phyloP scores from a whole-genome alignment of 2,113 vertebrate species.

The Protomyctophum bolini region DNA sequence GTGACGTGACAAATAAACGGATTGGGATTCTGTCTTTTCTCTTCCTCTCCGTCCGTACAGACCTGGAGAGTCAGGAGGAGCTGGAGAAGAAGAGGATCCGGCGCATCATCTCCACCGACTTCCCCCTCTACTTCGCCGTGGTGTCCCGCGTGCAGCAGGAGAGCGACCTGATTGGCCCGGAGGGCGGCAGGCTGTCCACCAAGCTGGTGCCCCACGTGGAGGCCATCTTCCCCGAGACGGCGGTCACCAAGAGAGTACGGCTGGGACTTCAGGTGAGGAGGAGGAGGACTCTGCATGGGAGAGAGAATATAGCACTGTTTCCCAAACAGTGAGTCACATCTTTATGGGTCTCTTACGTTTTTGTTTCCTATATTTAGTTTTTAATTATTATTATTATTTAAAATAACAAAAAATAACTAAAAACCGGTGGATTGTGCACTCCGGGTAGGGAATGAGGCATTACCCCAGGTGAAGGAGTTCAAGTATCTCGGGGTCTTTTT shows the following conservation, averaged over 20 bases:
- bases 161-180: conserved; percentile 90
- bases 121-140: conserved; percentile 97
- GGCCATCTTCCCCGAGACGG: conserved; percentile 91
- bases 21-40: not conserved
- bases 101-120: conserved; percentile 94
- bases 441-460: too few relatives aligned
- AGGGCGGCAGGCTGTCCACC: conserved; percentile 88
- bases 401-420: too few relatives aligned
- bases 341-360: too few relatives aligned
- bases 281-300: not conserved
- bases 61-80: conserved; percentile 92
- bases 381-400: too few relatives aligned
- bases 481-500: too few relatives aligned
- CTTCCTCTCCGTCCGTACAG: conserved; percentile 61
- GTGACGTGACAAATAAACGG: too few relatives aligned
- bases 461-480: too few relatives aligned
- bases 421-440: too few relatives aligned
- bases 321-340: too few relatives aligned
- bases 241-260: conserved; percentile 93
- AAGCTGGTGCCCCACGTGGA: conserved; percentile 90
- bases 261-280: conserved; percentile 90
- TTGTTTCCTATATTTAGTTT: too few relatives aligned
- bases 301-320: too few relatives aligned
- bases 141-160: conserved; percentile 96
- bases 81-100: conserved; percentile 94